These are phyloP conservation scores for Ornithorhynchus anatinus DNA, from an alignment of 2,113 vertebrate species.

Conservation along the genomic window DNA sequence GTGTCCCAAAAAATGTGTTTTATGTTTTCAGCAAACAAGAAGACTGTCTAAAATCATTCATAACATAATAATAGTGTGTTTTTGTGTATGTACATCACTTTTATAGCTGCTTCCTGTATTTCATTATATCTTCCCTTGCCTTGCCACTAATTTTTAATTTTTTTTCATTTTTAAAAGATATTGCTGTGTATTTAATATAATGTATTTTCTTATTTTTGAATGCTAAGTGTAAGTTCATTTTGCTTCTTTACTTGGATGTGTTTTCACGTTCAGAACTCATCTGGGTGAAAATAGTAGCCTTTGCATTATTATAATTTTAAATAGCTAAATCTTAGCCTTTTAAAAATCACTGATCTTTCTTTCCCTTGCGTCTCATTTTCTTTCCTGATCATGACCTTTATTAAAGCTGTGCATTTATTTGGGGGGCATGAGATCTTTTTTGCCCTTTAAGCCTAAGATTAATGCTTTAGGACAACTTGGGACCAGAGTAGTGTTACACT, in stretches of 20 bases:
- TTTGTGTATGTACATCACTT: neutral
- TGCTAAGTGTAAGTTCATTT: too few species aligned
- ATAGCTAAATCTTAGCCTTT: neutral
- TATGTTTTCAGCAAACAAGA: constrained; percentile 50
- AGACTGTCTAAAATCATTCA: constrained; percentile 36
- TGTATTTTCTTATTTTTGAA: too few species aligned
- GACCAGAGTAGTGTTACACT: too few species aligned
- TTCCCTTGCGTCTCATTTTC: too few species aligned
- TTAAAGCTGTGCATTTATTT: too few species aligned
- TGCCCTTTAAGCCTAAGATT: too few species aligned
- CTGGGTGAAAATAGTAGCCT: neutral
- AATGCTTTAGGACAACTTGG: too few species aligned
- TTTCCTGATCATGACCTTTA: too few species aligned
- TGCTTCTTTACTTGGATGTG: too few species aligned
- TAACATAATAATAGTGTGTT: constrained; percentile 19
- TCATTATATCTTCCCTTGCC: constrained; percentile 24
- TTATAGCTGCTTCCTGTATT: neutral
- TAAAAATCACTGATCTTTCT: too few species aligned
- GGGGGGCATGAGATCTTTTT: too few species aligned
- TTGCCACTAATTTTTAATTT: constrained; percentile 32
- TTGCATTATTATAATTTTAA: neutral
- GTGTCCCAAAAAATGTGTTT: constrained; percentile 47
- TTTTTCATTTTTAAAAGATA: constrained; percentile 1
- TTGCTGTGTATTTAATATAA: neutral
- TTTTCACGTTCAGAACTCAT: too few species aligned